phyloP scores from a whole-genome alignment of 2,113 vertebrate genomes.

The Mugil cephalus region DNA sequence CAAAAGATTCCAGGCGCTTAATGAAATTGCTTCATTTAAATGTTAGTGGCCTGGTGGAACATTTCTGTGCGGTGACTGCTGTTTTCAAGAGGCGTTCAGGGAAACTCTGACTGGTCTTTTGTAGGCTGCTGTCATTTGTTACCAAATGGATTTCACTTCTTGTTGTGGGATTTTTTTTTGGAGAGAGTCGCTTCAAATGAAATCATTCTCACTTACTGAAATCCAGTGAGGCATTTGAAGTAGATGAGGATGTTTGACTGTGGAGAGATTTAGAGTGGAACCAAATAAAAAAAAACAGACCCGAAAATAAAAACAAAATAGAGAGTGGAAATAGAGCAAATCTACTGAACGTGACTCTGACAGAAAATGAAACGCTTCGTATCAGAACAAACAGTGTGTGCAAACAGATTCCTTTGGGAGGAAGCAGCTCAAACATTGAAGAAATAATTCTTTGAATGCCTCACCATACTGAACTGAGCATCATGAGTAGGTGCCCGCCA shows the following conservation, averaged over 20 bases:
- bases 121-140: slow-evolving; percentile 14
- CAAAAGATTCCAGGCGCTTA: not conserved
- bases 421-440: slow-evolving; percentile 10
- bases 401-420: not conserved
- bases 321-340: slow-evolving; percentile 5
- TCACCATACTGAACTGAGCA: slow-evolving; percentile 7
- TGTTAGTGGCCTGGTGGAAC: not conserved
- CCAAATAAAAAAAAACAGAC: slow-evolving; percentile 25
- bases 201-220: slow-evolving; percentile 38
- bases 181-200: slow-evolving; percentile 20
- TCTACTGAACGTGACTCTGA: not conserved
- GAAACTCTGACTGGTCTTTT: slow-evolving; percentile 6
- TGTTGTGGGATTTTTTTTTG: slow-evolving; percentile 10
- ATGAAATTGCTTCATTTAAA: slow-evolving; percentile 5
- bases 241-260: slow-evolving; percentile 30
- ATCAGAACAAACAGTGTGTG: not conserved
- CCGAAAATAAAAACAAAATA: not conserved
- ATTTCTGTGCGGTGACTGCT: not conserved
- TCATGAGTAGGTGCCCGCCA: not conserved
- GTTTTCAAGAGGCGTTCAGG: not conserved
- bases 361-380: not conserved
- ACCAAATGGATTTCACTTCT: not conserved
- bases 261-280: slow-evolving; percentile 22
- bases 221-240: slow-evolving; percentile 37
- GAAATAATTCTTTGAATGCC: slow-evolving; percentile 8